Conservation (phyloP, 2,797 vertebrate genomes). For the Gadopsis marmoratus region DNA sequence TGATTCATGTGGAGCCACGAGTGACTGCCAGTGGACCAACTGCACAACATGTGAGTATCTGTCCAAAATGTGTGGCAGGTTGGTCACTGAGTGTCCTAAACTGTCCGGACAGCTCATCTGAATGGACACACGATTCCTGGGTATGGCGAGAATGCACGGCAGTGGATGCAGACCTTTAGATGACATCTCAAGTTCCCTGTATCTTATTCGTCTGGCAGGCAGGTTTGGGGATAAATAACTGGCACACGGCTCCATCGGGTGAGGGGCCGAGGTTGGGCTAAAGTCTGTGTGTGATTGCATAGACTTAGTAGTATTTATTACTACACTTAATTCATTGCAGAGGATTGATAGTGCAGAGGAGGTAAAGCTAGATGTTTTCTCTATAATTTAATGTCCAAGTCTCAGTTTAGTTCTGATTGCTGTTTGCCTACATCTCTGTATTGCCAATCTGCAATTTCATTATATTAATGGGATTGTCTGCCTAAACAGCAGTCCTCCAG, state of each 20-base stretch:
- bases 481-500: slow-evolving; percentile 3
- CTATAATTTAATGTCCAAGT: neutral
- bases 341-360: neutral
- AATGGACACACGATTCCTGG: slow-evolving; percentile 51
- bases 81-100: slow-evolving; percentile 59
- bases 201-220: slow-evolving; percentile 16
- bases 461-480: slow-evolving; percentile 37
- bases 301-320: neutral
- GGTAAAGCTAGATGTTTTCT: neutral
- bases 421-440: neutral
- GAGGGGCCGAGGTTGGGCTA: neutral
- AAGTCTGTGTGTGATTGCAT: neutral
- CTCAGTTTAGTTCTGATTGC: neutral
- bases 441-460: slow-evolving; percentile 36
- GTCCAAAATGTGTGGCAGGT: slow-evolving; percentile 45
- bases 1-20: neutral
- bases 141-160: slow-evolving; percentile 60
- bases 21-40: slow-evolving; percentile 67
- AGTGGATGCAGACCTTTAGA: slow-evolving; percentile 34
- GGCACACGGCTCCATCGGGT: neutral
- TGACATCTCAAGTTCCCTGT: slow-evolving; percentile 38
- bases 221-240: slow-evolving; percentile 30
- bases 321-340: neutral
- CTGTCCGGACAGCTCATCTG: slow-evolving; percentile 49
- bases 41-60: slow-evolving; percentile 79